These are phyloP conservation scores for Pemphigus obesinymphae DNA, from an alignment of 1,140 invertebrate genomes.

Conservation along the genomic window DNA sequence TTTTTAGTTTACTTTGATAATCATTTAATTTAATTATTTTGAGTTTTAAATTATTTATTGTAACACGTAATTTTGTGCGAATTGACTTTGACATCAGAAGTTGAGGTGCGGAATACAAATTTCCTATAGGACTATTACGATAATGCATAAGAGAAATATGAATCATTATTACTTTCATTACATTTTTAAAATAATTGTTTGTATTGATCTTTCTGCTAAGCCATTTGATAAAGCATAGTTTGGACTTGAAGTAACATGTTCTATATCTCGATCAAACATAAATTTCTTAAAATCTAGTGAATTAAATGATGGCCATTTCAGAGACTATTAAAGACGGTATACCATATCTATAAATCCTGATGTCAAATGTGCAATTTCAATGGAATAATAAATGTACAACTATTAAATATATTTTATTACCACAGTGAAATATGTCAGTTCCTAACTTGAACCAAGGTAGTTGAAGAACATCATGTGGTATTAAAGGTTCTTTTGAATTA, in stretches of 20 bases:
- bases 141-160: conserved; percentile 33
- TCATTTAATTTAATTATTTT: no score
- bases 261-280: conserved; percentile 26
- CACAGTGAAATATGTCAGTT: conserved; percentile 43
- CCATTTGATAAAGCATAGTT: conserved; percentile 42
- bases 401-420: conserved; percentile 43
- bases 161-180: neutral
- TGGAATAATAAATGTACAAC: conserved; percentile 45
- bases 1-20: no score
- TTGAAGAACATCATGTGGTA: conserved; percentile 33
- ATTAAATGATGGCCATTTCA: conserved; percentile 47
- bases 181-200: conserved; percentile 39
- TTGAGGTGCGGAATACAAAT: neutral
- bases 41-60: no score
- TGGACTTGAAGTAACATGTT: conserved; percentile 22
- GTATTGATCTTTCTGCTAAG: conserved; percentile 41
- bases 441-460: conserved; percentile 40
- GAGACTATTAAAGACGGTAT: conserved; percentile 47
- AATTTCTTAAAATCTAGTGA: conserved; percentile 40
- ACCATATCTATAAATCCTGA: conserved; percentile 47
- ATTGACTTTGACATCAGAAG: neutral
- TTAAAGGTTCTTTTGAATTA: conserved; percentile 50
- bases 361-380: conserved; percentile 31
- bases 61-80: no score
- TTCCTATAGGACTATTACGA: conserved; percentile 13